Evolutionary conservation across 2,113 vertebrate genomes (phyloP).

Genomic region (Litocranius walleri): DNA sequence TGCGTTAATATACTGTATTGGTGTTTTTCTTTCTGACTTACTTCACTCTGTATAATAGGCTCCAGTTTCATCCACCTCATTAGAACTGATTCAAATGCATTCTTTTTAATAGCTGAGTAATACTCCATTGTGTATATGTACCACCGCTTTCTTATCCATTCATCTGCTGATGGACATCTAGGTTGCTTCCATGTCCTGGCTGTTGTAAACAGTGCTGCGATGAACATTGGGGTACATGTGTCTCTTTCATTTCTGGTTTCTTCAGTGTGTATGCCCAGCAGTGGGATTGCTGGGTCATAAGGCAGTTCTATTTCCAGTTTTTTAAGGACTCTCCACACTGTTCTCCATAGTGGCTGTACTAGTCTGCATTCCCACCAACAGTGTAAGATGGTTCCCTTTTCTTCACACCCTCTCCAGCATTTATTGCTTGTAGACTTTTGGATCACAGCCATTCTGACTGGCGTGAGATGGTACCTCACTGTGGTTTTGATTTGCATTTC

Average conservation of each 20-base stretch:
- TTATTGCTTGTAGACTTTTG: not conserved
- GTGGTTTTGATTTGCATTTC: not conserved
- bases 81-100: not conserved
- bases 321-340: not conserved
- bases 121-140: no score
- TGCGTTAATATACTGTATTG: not conserved
- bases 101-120: not conserved
- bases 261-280: not conserved
- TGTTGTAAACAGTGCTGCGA: not conserved
- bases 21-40: not conserved
- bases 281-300: not conserved
- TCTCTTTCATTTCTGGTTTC: no score
- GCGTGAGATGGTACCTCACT: rapidly evolving
- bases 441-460: not conserved
- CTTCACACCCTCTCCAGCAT: not conserved
- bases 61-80: not conserved
- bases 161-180: not conserved
- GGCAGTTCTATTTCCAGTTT: not conserved
- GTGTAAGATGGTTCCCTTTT: not conserved
- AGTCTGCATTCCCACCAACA: not conserved
- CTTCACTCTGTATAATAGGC: not conserved
- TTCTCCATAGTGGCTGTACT: not conserved
- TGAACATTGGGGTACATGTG: not conserved
- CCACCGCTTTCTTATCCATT: no score
- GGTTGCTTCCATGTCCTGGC: not conserved